phyloP scores from a whole-genome alignment of 2,888 invertebrate genomes.

The Drosophila mayaguana region DNA sequence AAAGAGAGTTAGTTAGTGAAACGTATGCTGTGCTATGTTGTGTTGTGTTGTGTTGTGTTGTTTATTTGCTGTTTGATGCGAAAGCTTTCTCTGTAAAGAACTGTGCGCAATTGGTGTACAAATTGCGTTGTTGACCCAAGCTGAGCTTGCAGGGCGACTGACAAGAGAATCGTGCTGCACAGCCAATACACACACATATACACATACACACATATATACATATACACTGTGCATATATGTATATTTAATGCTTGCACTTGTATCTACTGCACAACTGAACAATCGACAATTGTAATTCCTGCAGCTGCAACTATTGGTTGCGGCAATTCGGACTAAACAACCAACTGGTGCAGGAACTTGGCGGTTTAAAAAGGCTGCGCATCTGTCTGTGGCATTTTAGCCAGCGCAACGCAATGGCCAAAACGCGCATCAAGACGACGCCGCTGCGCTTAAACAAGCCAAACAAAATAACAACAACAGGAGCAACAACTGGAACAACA shows the following conservation, averaged over 20 bases:
- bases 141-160: conserved; percentile 50
- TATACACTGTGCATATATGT: background rate
- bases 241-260: conserved; percentile 8
- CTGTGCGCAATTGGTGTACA: conserved; percentile 22
- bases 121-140: conserved; percentile 40
- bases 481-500: conserved; percentile 18
- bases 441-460: conserved; percentile 79
- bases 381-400: conserved; percentile 78
- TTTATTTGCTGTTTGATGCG: background rate
- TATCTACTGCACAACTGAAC: conserved; percentile 32
- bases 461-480: conserved; percentile 35
- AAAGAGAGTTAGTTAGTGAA: conserved; percentile 25
- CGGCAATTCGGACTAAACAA: conserved; percentile 74
- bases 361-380: conserved; percentile 74
- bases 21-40: background rate
- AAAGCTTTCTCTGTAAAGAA: conserved; percentile 47
- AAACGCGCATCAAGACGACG: conserved; percentile 82
- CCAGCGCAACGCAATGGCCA: conserved; percentile 77
- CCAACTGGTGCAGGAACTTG: conserved; percentile 64
- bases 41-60: conserved; percentile 2
- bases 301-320: conserved; percentile 80
- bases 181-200: background rate
- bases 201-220: background rate
- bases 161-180: conserved; percentile 29
- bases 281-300: conserved; percentile 52